Evolutionary conservation across 2,888 invertebrate genomes (phyloP), one percentile per base, ranked within the genome.

Genomic region (Eurytoma adleriae): DNA sequence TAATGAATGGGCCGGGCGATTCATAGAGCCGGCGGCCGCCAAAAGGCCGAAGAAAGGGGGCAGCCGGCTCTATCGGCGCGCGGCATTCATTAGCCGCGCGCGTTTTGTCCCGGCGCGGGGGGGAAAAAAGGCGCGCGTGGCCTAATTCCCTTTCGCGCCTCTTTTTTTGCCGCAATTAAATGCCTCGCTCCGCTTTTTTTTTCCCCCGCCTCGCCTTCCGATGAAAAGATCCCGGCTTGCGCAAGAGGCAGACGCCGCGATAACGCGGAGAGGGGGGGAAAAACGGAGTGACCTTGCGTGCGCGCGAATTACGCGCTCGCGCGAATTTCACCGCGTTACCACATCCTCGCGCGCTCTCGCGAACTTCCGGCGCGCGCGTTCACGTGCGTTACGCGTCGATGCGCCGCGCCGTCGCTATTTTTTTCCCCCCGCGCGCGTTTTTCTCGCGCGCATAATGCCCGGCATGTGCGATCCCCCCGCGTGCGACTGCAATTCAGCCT

Each of bases 271-370:
- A 3, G 18, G 64, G 18, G 40, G 40, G n/a, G 18, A 50, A 67
- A 52, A 54, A 69, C 30, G 16, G 54, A 56, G 56, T 79, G 81
- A 79, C 81, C 81, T 81, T 81, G 81, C 78, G 56, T n/a, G 78
- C 56, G 64, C 78, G 74, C 77, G 73, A 76, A 76, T 80, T 80
- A 80, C 81, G 73, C 73, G 80, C 71, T 72, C 68, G 66, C 72
- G 77, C 64, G 77, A 82, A 79, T 82, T 82, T 79, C 81, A 82
- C 81, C 52, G 67, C 18, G 66, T 72, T 75, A 72, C 70, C 68
- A 69, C 73, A 62, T 77, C 80, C 61, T 66, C 66, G 24, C 30
- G 24, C 69, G 52, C 69, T 54, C 69, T 61, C 57, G 61, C 20
- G 72, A 50, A 59, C 74, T 78, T 78, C 80, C 77, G 77, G 67